These are phyloP conservation scores for Tichodroma muraria DNA, from an alignment of 2,113 vertebrate species.

Conservation along the genomic window DNA sequence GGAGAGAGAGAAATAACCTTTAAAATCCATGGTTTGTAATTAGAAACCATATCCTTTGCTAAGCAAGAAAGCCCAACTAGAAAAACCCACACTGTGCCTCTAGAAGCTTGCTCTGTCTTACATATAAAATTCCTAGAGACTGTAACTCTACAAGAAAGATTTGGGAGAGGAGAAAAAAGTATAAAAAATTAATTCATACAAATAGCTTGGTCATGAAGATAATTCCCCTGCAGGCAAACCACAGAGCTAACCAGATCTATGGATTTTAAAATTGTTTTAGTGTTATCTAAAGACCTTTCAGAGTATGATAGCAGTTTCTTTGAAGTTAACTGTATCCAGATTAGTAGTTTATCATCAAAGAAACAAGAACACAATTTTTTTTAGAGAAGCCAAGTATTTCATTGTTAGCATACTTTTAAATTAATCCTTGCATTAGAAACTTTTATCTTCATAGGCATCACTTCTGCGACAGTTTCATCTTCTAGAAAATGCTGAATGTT, in stretches of 20 bases:
- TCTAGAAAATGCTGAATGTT: conserved; percentile 93
- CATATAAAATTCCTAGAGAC: background rate
- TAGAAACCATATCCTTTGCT: background rate
- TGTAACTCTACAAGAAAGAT: background rate
- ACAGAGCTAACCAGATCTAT: background rate
- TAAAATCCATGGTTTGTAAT: background rate
- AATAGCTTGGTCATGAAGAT: background rate
- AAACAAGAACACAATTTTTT: background rate
- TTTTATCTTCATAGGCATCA: conserved; percentile 96
- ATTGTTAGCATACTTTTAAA: conserved; percentile 80
- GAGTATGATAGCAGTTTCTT: background rate
- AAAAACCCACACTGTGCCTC: background rate
- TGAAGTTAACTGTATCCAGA: conserved; percentile 29
- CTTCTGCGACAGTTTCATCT: conserved; percentile 84
- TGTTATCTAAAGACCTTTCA: conserved; percentile 13
- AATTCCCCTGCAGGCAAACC: background rate
- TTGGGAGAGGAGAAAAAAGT: background rate
- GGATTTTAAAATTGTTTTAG: background rate
- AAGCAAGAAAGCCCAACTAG: background rate
- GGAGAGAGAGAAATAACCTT: background rate
- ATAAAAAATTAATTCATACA: background rate
- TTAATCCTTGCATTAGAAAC: conserved; percentile 86
- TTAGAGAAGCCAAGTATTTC: conserved; percentile 2
- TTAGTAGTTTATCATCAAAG: conserved; percentile 18
- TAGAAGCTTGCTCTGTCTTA: background rate